Base-by-base conservation (phyloP, 1,140 invertebrate genomes). In the Pectinophora gossypiella region DNA sequence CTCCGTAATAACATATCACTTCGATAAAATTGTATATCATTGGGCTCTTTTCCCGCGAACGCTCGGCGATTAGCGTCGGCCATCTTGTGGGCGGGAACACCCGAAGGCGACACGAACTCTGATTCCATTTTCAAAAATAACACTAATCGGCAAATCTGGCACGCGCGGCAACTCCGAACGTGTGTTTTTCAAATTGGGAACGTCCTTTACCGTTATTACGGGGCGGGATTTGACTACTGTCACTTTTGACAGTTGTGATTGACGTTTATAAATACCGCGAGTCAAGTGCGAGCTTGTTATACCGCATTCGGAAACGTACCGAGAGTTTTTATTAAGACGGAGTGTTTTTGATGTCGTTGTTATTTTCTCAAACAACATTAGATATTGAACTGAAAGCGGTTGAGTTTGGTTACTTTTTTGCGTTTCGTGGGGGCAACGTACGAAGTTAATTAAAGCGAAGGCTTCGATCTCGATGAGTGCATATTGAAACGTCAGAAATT, bases 1-100 rank as follows among this genome's bases (percentile, higher is more conserved):
- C 61, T 61, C 68, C n/a, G 74, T 86, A 86, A 86, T 86, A 86
- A 86, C 77, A 84, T 71, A 83, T 85, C 77, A 77, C 74, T 75
- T 81, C 77, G 79, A 80, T 84, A 82, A 86, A 86, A 86, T 86
- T 82, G 80, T 85, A 83, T 85, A 85, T 85, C 79, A 85, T 85
- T 84, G 65, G 61, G 66, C 69, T 69, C 56, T 72, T 76, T 79
- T 76, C 75, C 78, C 72, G 77, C 68, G 76, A 72, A 68, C 66
- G 59, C 64, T 65, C 61, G 62, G 68, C 77, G 83, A 84, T 85
- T 84, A 84, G 80, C n/a, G 64, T 70, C 75, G 64, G 83, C 83
- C 83, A 86, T 86, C 67, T 86, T 86, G 83, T 76, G 74, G 83
- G 83, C 80, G 83, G 76, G 61, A 48, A 67, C 76, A 66, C 59